Conservation (phyloP, 2,888 invertebrate species). For the Pterostichus madidus region DNA sequence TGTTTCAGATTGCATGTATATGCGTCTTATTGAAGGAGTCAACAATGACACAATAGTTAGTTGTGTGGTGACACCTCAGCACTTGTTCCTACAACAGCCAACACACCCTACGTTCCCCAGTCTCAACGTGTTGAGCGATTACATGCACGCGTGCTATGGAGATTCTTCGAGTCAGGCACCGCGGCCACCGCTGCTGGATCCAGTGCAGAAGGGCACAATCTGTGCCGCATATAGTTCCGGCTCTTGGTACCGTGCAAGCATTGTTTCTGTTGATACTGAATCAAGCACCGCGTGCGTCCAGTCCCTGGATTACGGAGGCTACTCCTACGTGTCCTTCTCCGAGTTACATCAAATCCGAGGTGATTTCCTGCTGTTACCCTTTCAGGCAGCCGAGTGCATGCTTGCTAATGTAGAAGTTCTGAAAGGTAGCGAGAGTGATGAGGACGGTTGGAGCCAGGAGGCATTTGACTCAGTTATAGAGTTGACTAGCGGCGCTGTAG, state of each 20-base stretch:
- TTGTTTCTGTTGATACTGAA: constrained; percentile 78
- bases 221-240: constrained; percentile 92
- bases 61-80: constrained; percentile 91
- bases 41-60: constrained; percentile 96
- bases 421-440: constrained; percentile 83
- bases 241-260: constrained; percentile 94
- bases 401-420: constrained; percentile 92
- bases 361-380: constrained; percentile 96
- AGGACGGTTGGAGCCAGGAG: constrained; percentile 86
- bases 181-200: constrained; percentile 86
- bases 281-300: constrained; percentile 84
- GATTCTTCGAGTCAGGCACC: constrained; percentile 78
- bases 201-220: constrained; percentile 76
- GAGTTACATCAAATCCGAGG: constrained; percentile 94
- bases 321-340: constrained; percentile 86
- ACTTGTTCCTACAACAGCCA: constrained; percentile 97
- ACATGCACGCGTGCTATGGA: constrained; percentile 91
- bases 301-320: constrained; percentile 98
- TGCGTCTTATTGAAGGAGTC: constrained; percentile 89
- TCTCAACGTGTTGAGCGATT: constrained; percentile 88
- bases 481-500: constrained; percentile 89
- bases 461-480: constrained; percentile 88
- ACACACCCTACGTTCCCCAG: constrained; percentile 95
- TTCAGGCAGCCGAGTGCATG: constrained; percentile 97
- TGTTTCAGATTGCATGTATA: constrained; percentile 74